Conservation (phyloP, 2,888 invertebrate species). For the Quadriops clusia region DNA sequence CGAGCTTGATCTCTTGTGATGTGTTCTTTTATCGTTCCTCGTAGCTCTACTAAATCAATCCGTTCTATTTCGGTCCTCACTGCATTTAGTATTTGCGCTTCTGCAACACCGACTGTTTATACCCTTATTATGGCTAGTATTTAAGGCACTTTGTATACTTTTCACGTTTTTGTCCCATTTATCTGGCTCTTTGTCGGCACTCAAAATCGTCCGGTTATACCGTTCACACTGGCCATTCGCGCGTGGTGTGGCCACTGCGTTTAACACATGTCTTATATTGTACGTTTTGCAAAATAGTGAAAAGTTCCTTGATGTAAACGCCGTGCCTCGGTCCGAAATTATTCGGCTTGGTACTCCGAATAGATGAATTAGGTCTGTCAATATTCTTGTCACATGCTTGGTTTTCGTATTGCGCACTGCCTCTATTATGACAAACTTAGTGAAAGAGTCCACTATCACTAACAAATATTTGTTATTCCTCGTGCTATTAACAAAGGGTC, state of each 20-base stretch:
- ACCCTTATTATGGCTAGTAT: too few relatives aligned
- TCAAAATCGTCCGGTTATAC: slow-evolving; percentile 16
- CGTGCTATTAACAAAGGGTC: slow-evolving; percentile 29
- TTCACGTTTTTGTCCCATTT: slow-evolving; percentile 15
- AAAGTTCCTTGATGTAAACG: slow-evolving; percentile 20
- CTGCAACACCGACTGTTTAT: too few relatives aligned
- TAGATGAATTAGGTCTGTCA: slow-evolving; percentile 13
- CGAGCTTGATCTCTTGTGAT: too few relatives aligned
- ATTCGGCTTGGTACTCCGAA: slow-evolving; percentile 19
- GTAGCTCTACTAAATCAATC: too few relatives aligned
- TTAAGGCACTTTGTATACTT: slow-evolving; percentile 15
- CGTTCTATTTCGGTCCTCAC: too few relatives aligned
- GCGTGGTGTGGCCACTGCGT: slow-evolving; percentile 20
- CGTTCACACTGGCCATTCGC: slow-evolving; percentile 22
- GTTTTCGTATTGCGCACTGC: slow-evolving; percentile 16
- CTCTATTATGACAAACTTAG: slow-evolving; percentile 19
- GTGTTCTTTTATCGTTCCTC: too few relatives aligned
- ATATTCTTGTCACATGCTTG: slow-evolving; percentile 12
- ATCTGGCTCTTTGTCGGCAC: slow-evolving; percentile 15
- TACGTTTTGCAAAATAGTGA: slow-evolving; percentile 16
- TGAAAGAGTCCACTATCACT: slow-evolving; percentile 23
- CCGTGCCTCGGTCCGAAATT: slow-evolving; percentile 21
- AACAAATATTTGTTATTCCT: slow-evolving; percentile 20
- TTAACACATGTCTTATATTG: slow-evolving; percentile 19
- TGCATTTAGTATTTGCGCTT: too few relatives aligned